Evolutionary conservation across 2,797 vertebrate species (phyloP), one percentile per base, ranked within the genome.

Genomic region (Zenarchopterus dispar): DNA sequence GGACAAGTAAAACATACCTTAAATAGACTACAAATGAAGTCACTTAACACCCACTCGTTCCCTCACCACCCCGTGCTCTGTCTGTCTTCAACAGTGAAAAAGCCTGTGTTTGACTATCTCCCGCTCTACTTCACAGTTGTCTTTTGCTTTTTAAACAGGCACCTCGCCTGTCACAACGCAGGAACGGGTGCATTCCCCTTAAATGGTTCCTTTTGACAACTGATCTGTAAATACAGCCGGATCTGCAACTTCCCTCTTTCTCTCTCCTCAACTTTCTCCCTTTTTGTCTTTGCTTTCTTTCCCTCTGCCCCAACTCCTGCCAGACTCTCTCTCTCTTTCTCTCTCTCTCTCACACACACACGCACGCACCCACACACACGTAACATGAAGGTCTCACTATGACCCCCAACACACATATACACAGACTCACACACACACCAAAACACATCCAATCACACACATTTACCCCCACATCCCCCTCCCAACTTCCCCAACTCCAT

Each of bases 181-280:
- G 76, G 83, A 90, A 90, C 84, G 67, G 75, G 71, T 45, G 59
- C 84, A 80, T 88, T 92, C 88, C 80, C 90, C 89, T 90, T 93
- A 93, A 94, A 94, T 91, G 91, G 91, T 92, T 96, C 80, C 95
- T 94, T 97, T 96, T 97, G 97, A 98, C 96, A 97, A 96, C 94
- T 96, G 96, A 97, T 96, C 96, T 97, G 97, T 98, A 97, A 98
- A 97, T 98, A 97, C 95, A 97, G 94, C 94, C 94, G 94, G 95
- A 97, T 96, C 95, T 95, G 88, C 88, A 89, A 89, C 89, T 88
- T 95, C 95, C 92, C 92, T 85, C 91, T 89, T 92, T 73, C 70
- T 85, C 82, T 69, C 84, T 84, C 76, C 80, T 52, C 78, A 82
- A 56, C 70, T 80, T 68, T 85, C 80, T 75, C 81, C 68, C 88